A percentile compares a stretch with the other conserved stretches of the same genome.
Conservation (phyloP, 2,888 invertebrate genomes). For the Lepidonotus clava region DNA sequence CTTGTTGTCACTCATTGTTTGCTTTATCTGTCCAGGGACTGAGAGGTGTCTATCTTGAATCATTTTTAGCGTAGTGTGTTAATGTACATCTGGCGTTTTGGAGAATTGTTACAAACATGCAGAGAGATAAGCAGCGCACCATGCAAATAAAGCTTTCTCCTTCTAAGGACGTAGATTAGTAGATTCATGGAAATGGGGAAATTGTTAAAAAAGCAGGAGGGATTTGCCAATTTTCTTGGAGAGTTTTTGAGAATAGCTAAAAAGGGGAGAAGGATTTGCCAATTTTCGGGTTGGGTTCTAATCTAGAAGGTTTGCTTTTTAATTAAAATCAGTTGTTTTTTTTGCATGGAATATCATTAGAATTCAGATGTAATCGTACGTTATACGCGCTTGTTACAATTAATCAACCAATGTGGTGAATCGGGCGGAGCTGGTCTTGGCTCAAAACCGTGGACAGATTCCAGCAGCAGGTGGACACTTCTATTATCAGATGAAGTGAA, state of each 20-base stretch:
- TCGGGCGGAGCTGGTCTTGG: neutral
- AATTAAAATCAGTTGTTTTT: too few relatives aligned
- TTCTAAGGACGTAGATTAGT: neutral
- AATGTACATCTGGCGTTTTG: neutral
- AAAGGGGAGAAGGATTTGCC: neutral
- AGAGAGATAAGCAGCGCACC: slow-evolving; percentile 21
- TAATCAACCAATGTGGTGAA: neutral
- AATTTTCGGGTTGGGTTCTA: neutral
- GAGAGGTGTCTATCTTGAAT: slow-evolving; percentile 11
- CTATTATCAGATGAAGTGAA: slow-evolving; percentile 2
- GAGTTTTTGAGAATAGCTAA: too few relatives aligned
- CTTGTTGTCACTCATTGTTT: slow-evolving; percentile 36
- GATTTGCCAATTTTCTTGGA: neutral
- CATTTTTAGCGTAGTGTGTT: slow-evolving; percentile 29
- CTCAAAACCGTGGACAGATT: slow-evolving; percentile 38
- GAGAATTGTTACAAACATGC: slow-evolving; percentile 32
- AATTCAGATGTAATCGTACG: neutral
- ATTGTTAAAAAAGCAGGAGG: neutral
- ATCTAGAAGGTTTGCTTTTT: slow-evolving; percentile 1
- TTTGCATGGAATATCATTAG: neutral
- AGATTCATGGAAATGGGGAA: neutral
- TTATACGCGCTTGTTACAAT: neutral
- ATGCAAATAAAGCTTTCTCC: neutral
- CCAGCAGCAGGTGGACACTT: slow-evolving; percentile 32
- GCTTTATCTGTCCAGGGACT: slow-evolving; percentile 39